phyloP scores from a whole-genome alignment of 1,140 invertebrate species.

The Ceratina japonica region DNA sequence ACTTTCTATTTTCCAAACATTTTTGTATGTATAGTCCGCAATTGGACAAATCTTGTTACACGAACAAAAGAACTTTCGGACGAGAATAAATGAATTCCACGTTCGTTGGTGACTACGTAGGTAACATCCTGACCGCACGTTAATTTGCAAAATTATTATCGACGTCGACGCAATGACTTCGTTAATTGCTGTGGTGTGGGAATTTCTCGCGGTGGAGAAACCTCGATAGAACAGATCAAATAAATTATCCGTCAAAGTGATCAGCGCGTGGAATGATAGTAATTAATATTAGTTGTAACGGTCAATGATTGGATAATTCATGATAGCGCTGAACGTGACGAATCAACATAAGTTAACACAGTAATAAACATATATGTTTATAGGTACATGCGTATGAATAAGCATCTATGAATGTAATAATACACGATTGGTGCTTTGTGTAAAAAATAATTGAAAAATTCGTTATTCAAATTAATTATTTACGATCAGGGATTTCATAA shows the following conservation, averaged over 20 bases:
- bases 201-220: neutral
- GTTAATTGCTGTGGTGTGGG: too few species aligned
- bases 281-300: conserved; percentile 25
- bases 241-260: conserved; percentile 18
- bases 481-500: neutral
- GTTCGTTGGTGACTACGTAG: too few species aligned
- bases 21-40: too few species aligned
- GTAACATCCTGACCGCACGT: conserved; percentile 1
- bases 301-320: conserved; percentile 30
- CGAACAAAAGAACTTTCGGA: too few species aligned
- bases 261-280: neutral
- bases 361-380: too few species aligned
- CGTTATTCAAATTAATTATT: conserved; percentile 6
- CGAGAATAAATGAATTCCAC: neutral
- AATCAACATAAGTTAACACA: too few species aligned
- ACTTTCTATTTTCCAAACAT: neutral
- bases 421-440: too few species aligned
- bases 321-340: conserved; percentile 13
- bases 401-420: conserved; percentile 7
- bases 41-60: too few species aligned
- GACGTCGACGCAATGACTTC: neutral
- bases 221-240: conserved; percentile 21
- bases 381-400: conserved; percentile 3
- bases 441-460: neutral
- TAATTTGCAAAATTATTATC: conserved; percentile 17